Percentiles rank a stretch among this genome's conserved stretches.
Conservation (phyloP, 2,888 invertebrate genomes). For the Netelia melanura region DNA sequence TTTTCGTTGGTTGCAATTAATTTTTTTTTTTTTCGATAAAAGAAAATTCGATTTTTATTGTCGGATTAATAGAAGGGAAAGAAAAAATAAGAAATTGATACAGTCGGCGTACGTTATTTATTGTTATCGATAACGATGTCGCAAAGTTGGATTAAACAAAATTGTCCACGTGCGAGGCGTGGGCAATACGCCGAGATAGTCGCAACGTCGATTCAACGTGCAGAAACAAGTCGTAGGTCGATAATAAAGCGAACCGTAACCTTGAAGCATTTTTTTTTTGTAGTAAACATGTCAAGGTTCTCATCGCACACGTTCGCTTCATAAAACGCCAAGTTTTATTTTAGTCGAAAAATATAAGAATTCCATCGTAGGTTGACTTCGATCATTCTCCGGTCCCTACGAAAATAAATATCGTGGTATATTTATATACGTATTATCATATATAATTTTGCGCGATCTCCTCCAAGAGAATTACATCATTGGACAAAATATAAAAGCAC, state of each 20-base stretch:
- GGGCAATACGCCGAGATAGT: slow-evolving; percentile 14
- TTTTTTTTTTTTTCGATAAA: too few species aligned
- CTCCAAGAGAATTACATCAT: slow-evolving; percentile 15
- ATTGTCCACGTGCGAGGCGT: slow-evolving; percentile 6
- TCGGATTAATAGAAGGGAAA: not conserved
- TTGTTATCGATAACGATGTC: slow-evolving; percentile 5
- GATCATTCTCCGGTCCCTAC: not conserved
- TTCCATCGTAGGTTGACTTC: not conserved
- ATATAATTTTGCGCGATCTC: slow-evolving; percentile 6
- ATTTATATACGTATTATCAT: not conserved
- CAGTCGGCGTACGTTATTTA: not conserved
- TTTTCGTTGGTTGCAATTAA: too few species aligned
- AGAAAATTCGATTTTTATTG: too few species aligned
- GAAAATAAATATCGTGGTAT: not conserved
- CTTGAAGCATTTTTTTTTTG: slow-evolving; percentile 15
- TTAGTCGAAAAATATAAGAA: slow-evolving; percentile 6
- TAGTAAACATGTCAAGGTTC: slow-evolving; percentile 14
- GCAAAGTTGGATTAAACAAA: slow-evolving; percentile 2
- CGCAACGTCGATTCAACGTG: not conserved
- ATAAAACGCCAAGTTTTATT: slow-evolving; percentile 1
- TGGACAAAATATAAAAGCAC: not conserved
- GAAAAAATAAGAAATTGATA: too few species aligned
- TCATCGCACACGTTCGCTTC: not conserved
- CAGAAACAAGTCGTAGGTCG: not conserved
- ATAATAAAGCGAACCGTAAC: not conserved